Evolutionary conservation across 2,888 invertebrate species (phyloP), one percentile per base, ranked within the genome.

Genomic region (Parnassius glacialis): DNA sequence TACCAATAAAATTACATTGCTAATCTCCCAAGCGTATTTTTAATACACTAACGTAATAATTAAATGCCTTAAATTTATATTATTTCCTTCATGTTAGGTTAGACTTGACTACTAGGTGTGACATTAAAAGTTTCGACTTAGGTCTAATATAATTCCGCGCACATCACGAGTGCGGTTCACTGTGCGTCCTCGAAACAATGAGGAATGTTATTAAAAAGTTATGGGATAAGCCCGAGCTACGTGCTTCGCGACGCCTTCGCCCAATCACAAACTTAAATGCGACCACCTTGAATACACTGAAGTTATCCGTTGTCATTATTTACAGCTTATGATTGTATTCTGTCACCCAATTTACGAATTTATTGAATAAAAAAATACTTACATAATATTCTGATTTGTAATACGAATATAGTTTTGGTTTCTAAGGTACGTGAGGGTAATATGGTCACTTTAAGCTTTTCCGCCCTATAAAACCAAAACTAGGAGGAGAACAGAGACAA

Each of bases 181-280:
- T 76, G 80, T 76, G 79, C 83, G 79, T 79, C 80, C 81, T 81
- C 80, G 77, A 79, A 84, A 82, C 83, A 80, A 74, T 80, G 82
- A 79, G 82, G 84, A 87, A 89, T 84, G 85, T 87, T 89, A 90
- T 90, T 90, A 90, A 87, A 90, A 90, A 90, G 89, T 90, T 89
- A 85, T 84, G 83, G 85, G 83, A 87, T 87, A 84, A 87, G 85
- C 84, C 75, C 72, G 68, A 65, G 71, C 71, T 79, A 86, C 85
- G 88, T 87, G 87, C 74, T 75, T 75, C 69, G 68, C 73, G 68
- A 57, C 77, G 73, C 71, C 75, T 68, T 73, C 72, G 70, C 76
- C 85, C 84, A 85, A 86, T 88, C 84, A 86, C 79, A 76, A 88
- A 88, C 87, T 90, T 88, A 85, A 87, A 86, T 83, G 55, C 64